Base-by-base conservation (phyloP, 2,113 vertebrate species). In the Loxodonta africana region DNA sequence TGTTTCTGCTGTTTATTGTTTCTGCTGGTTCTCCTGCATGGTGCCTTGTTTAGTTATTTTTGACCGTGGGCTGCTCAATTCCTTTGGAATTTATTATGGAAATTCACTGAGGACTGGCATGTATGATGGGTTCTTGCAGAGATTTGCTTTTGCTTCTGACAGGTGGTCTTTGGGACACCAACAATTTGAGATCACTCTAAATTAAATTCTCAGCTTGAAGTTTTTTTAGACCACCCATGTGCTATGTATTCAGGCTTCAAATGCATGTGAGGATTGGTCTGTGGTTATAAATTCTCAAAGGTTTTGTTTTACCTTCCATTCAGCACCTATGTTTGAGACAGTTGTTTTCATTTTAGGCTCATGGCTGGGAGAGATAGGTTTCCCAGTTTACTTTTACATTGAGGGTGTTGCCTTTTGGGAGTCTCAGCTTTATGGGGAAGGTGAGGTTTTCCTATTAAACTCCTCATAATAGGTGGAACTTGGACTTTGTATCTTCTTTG, bases 201-300 rank as follows among this genome's bases (percentile, higher is more conserved):
- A 85, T 93, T 65, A 95, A 90, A 82, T 94, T 95, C 71, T 97
- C 67, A 90, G 82, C 69, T 94, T 97, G 90, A 96, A 90, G 85
- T 94, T 95, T 96, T 48, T 67, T 60, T 44, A 90, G 96, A 88
- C 94, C 94, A 97, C 94, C 92, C 91, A 65, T 60, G 46, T 41
- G 41, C 67, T 96, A 53, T 77, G 53, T 95, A 90, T 78, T 97
- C 93, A 95, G 71, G 71, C 51, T 95, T 96, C 67, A 67, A 80
- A 83, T 89, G 62, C 20, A 89, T 91, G 83, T 85, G 81, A 78
- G n/a, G 44, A 80, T 84, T 95, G 88, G 82, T 90, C 93, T 95
- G 88, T 80, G 76, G 90, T 83, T 96, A 88, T 76, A 94, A 96
- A 81, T 94, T 94, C 41, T 95, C 76, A 83, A 92, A 48, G 83